Conservation (phyloP, 2,888 invertebrate genomes). For the Anaspis maculata region DNA sequence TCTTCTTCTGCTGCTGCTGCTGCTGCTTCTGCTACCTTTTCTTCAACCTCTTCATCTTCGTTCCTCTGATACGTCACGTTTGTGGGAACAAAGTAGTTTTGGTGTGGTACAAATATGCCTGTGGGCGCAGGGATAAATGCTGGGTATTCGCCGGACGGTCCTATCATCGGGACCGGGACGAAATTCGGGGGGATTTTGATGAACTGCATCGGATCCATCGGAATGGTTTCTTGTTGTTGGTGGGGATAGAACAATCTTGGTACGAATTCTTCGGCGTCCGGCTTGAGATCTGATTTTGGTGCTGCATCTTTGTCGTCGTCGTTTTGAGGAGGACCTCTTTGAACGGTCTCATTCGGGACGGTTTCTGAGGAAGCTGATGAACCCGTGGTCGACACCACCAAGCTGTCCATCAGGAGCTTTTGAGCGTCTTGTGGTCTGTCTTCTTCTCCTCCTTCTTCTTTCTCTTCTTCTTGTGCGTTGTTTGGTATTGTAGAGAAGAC, state of each 20-base stretch:
- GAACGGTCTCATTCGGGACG: conserved; percentile 1
- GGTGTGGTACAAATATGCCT: conserved; percentile 32
- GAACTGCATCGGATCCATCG: conserved; percentile 24
- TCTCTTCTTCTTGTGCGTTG: conserved; percentile 1
- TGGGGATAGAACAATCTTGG: conserved; percentile 34
- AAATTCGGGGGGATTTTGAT: conserved; percentile 33
- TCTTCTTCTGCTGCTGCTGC: no score
- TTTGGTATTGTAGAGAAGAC: no score
- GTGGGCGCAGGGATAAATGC: conserved; percentile 33
- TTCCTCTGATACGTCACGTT: conserved; percentile 18
- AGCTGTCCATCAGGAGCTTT: not conserved
- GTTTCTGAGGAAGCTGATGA: no score
- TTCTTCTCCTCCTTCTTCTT: no score
- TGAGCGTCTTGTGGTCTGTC: no score
- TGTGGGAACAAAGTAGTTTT: conserved; percentile 26
- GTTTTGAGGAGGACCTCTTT: conserved; percentile 6
- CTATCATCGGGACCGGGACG: conserved; percentile 32
- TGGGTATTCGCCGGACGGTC: conserved; percentile 26
- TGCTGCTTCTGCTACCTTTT: conserved; percentile 12
- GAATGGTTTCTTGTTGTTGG: conserved; percentile 17
- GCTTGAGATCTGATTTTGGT: conserved; percentile 26
- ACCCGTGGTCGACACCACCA: no score
- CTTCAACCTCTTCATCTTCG: conserved; percentile 15
- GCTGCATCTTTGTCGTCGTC: conserved; percentile 8
- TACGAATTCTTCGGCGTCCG: conserved; percentile 42